Percentiles rank a stretch among this genome's conserved stretches.
phyloP scores from a whole-genome alignment of 1,140 invertebrate genomes.

The Penaeus japonicus region DNA sequence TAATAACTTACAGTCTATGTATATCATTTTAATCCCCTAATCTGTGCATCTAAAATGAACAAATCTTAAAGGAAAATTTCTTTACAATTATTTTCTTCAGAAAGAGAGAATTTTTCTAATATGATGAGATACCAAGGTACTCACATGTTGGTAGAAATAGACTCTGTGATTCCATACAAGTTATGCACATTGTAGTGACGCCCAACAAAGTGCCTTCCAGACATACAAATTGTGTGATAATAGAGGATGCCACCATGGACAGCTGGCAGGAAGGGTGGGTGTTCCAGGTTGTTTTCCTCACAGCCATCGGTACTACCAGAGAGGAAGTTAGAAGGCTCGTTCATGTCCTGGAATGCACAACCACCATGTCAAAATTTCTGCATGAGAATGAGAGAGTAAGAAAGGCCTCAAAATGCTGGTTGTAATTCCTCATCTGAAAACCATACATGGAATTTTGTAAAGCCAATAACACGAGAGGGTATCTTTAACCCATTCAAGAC shows the following conservation, averaged over 20 bases:
- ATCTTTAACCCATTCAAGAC: no score
- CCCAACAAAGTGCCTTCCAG: conserved; percentile 47
- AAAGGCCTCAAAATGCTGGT: neutral
- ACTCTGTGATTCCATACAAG: conserved; percentile 72
- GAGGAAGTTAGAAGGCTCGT: conserved; percentile 64
- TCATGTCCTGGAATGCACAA: conserved; percentile 64
- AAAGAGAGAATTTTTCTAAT: neutral
- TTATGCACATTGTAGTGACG: conserved; percentile 65
- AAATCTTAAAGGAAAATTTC: no score
- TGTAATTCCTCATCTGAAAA: no score
- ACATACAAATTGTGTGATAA: conserved; percentile 55
- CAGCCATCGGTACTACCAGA: conserved; percentile 61
- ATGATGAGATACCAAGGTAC: neutral
- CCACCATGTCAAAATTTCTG: no score
- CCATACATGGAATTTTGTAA: no score
- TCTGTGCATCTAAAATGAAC: no score
- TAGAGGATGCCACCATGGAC: conserved; percentile 48
- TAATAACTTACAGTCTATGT: no score
- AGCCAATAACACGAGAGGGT: no score
- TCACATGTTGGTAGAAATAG: conserved; percentile 70
- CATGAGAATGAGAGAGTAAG: neutral
- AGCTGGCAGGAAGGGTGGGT: conserved; percentile 60
- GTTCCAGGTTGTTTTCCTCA: conserved; percentile 60
- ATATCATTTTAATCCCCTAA: no score
- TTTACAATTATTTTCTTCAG: no score